Evolutionary conservation across 92 coral and sea anemone species (phyloP).

Genomic region (Parazoanthus atlanticus): DNA sequence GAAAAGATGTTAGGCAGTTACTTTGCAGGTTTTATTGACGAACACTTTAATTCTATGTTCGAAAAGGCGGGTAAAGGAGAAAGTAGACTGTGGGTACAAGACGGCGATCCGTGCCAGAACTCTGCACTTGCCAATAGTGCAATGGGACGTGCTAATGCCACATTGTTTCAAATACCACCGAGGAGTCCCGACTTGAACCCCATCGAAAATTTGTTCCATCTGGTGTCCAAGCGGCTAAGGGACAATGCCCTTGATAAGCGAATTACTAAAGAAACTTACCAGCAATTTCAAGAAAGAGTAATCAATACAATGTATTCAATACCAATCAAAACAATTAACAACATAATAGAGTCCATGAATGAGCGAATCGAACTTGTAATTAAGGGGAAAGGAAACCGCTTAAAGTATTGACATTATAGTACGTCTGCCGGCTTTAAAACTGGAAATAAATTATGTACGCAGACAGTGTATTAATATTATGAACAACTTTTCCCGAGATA

Average conservation of each 20-base stretch:
- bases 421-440: too few species aligned
- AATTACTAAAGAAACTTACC: constrained; percentile 30
- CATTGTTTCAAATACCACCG: constrained; percentile 44
- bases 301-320: constrained; percentile 29
- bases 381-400: constrained; percentile 40
- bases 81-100: constrained; percentile 49
- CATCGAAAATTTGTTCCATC: constrained; percentile 49
- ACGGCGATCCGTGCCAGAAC: constrained; percentile 61
- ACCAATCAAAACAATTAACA: constrained; percentile 40
- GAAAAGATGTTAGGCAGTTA: constrained; percentile 45
- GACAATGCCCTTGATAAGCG: constrained; percentile 28
- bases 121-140: constrained; percentile 26
- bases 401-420: constrained; percentile 35
- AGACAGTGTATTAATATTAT: too few species aligned
- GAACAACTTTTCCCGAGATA: too few species aligned
- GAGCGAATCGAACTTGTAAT: constrained; percentile 37
- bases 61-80: constrained; percentile 40
- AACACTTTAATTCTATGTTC: constrained; percentile 29
- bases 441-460: too few species aligned
- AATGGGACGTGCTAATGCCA: constrained; percentile 12
- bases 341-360: constrained; percentile 50
- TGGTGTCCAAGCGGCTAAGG: constrained; percentile 16
- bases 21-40: constrained; percentile 24
- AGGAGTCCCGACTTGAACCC: constrained; percentile 63
- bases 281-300: constrained; percentile 52